Base-by-base conservation (phyloP, 2,113 vertebrate species). In the Excalfactoria chinensis region DNA sequence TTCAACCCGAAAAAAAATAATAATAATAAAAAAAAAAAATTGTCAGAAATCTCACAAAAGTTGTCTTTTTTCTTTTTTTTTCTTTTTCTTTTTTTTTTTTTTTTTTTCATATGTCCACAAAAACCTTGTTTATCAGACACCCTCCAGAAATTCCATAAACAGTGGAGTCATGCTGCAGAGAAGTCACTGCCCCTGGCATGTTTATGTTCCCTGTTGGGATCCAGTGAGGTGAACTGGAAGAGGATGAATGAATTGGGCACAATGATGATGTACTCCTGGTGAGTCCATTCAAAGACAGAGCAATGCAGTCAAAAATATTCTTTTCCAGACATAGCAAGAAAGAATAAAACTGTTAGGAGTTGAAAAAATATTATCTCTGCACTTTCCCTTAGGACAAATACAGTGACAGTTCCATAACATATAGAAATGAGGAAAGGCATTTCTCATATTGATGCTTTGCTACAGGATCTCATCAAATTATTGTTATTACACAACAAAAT, bases 361-460 rank as follows among this genome's bases (percentile, higher is more conserved):
- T 75, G 41, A 19, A 93, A 41, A 35, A 90, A 89, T 37, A 62
- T 93, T 96, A 80, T 92, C 13, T 53, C 32, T 77, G 21, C 77
- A 43, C 75, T 28, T 92, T 86, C 58, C 80, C 60, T 89, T 86
- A 70, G 84, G 76, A 79, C 32, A 88, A 96, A 90, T 28, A 94
- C 53, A 79, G n/a, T 92, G 74, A 84, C 59, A 86, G 86, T 95
- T 94, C 49, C 43, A 58, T 75, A 92, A 84, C 0, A 2, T 16
- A 71, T 25, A 68, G 58, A 81, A 76, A 84, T 44, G 4, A 40
- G 25, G 15, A 88, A 92, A 81, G 13, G 21, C 58, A 79, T 84
- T 92, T 84, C 17, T 93, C 40, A 56, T 83, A 87, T 88, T 4
- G 17, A 23, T 73, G 44, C 2, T 58, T 85, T 88, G 7, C 60